These are phyloP conservation scores for Hypsopygia costalis DNA, from an alignment of 2,888 invertebrate genomes.

Conservation along the genomic window DNA sequence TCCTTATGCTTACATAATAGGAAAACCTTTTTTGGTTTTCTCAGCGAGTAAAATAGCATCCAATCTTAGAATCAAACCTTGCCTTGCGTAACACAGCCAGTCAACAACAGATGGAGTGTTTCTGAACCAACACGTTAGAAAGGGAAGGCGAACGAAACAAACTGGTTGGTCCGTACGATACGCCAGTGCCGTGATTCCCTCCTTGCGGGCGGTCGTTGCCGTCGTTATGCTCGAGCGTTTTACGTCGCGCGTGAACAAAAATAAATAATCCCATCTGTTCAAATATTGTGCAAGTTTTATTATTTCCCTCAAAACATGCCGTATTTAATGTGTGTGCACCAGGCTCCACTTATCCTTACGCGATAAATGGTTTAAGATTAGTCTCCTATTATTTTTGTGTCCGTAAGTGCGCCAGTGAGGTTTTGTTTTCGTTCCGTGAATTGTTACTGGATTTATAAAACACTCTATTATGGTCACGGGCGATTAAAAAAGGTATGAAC, in stretches of 20 bases:
- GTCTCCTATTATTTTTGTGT: conserved; percentile 56
- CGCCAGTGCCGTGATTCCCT: conserved; percentile 60
- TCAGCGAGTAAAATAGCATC: no score
- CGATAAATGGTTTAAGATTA: conserved; percentile 35
- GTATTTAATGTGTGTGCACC: conserved; percentile 51
- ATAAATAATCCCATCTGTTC: conserved; percentile 74
- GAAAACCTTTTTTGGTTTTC: no score
- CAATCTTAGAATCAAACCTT: no score
- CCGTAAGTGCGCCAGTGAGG: conserved; percentile 55
- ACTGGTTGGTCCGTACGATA: conserved; percentile 26
- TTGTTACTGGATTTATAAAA: conserved; percentile 73
- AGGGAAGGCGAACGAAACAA: conserved; percentile 60
- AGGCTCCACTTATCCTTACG: conserved; percentile 26
- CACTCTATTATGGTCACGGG: conserved; percentile 59
- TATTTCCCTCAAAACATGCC: conserved; percentile 46
- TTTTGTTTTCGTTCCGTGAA: conserved; percentile 61
- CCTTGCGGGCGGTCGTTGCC: conserved; percentile 30
- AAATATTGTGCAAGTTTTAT: conserved; percentile 73
- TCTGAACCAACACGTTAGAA: conserved; percentile 34
- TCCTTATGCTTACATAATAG: no score
- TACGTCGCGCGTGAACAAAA: conserved; percentile 66
- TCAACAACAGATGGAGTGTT: conserved; percentile 43
- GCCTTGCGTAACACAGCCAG: conserved; percentile 1
- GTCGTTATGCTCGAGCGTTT: conserved; percentile 23
- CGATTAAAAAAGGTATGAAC: conserved; percentile 48